Percentiles rank a stretch among this genome's conserved stretches.
Conservation (phyloP, 2,113 vertebrate species). For the Poeciliopsis prolifica region DNA sequence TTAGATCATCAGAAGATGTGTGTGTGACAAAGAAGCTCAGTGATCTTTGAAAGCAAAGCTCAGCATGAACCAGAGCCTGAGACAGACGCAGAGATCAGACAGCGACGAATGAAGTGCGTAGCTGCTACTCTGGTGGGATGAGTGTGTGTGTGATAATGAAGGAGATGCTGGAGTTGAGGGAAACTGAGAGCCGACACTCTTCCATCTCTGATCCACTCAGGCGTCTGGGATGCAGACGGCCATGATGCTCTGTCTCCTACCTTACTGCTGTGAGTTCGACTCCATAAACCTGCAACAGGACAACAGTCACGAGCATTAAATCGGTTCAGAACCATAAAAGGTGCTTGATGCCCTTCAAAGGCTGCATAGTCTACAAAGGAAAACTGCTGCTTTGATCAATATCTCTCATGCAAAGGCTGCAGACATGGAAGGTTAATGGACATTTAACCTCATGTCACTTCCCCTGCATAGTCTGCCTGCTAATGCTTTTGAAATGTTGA, state of each 20-base stretch:
- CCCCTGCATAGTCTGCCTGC: constrained; percentile 44
- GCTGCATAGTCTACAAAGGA: constrained; percentile 39
- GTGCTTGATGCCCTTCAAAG: constrained; percentile 61
- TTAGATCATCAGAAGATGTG: constrained; percentile 14
- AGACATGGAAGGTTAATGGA: constrained; percentile 69
- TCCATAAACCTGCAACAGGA: constrained; percentile 36
- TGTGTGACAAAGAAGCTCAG: constrained; percentile 12
- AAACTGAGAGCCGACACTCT: constrained; percentile 25
- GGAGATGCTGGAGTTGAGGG: constrained; percentile 20
- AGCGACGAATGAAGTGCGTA: constrained; percentile 47
- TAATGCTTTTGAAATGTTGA: constrained; percentile 62
- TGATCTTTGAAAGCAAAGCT: constrained; percentile 32
- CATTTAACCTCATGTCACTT: constrained; percentile 73
- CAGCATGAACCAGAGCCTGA: constrained; percentile 21
- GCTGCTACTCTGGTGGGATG: constrained; percentile 29
- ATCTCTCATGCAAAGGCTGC: constrained; percentile 52
- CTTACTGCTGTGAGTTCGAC: not conserved
- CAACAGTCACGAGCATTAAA: constrained; percentile 44
- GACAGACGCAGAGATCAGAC: constrained; percentile 53
- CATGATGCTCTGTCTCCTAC: constrained; percentile 24
- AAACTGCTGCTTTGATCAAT: constrained; percentile 66
- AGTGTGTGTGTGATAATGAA: constrained; percentile 29
- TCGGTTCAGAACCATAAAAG: constrained; percentile 45
- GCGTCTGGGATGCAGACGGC: constrained; percentile 28
- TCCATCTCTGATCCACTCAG: constrained; percentile 38